Evolutionary conservation across 2,888 invertebrate genomes (phyloP).

Genomic region (Amblyjoppa proteus): DNA sequence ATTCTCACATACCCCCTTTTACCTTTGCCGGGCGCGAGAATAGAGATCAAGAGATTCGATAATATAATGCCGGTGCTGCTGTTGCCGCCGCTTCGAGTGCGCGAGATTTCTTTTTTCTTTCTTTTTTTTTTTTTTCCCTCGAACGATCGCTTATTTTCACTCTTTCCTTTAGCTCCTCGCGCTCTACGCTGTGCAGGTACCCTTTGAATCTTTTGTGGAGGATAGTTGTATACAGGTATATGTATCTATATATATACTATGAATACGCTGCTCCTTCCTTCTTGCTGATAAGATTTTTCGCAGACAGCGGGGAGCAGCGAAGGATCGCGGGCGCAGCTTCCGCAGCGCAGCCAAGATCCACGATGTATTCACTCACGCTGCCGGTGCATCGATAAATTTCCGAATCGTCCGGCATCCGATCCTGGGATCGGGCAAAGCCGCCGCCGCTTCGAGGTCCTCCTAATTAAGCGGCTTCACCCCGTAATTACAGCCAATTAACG

Average conservation of each 20-base stretch:
- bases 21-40: constrained; percentile 68
- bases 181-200: constrained; percentile 11
- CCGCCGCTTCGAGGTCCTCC: constrained; percentile 67
- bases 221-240: constrained; percentile 15
- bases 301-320: constrained; percentile 8
- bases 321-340: constrained; percentile 43
- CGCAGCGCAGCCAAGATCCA: constrained; percentile 65
- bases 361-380: constrained; percentile 58
- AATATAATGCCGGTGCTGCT: constrained; percentile 73
- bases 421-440: constrained; percentile 35
- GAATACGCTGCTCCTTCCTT: constrained; percentile 24
- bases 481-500: constrained; percentile 82
- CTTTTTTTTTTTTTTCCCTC: constrained; percentile 25
- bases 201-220: constrained; percentile 24
- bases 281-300: constrained; percentile 52
- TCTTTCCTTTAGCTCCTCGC: constrained; percentile 24
- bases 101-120: constrained; percentile 46
- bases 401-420: constrained; percentile 74
- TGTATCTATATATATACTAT: constrained; percentile 10
- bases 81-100: constrained; percentile 67
- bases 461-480: constrained; percentile 82
- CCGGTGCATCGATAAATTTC: constrained; percentile 81
- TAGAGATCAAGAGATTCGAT: constrained; percentile 80
- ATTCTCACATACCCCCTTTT: constrained; percentile 61
- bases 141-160: constrained; percentile 39